These are phyloP conservation scores for Acrossocheilus wenchowensis DNA, from an alignment of 2,797 vertebrate genomes.

Conservation along the genomic window DNA sequence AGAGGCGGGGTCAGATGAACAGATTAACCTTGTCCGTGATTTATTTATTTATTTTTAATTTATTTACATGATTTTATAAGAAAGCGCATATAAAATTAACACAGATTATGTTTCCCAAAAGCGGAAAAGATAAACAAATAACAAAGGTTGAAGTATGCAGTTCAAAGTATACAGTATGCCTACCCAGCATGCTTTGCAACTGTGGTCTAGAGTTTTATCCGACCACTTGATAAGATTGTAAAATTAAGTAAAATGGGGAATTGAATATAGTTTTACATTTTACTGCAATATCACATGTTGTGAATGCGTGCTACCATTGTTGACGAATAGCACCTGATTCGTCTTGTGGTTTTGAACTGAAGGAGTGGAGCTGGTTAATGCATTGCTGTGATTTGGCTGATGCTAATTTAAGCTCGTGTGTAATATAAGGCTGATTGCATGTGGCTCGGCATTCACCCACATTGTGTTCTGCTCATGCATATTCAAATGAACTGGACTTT, in stretches of 20 bases:
- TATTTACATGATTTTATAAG: not conserved
- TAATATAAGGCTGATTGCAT: not conserved
- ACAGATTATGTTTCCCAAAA: not conserved
- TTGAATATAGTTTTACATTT: not conserved
- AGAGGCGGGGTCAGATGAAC: conserved; percentile 9
- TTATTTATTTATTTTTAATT: not conserved
- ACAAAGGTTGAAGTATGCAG: not conserved
- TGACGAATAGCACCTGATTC: not conserved
- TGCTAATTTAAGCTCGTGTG: not conserved
- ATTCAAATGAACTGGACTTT: not conserved
- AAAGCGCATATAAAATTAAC: not conserved
- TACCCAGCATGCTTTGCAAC: conserved; percentile 29
- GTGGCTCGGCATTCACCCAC: not conserved
- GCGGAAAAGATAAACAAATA: not conserved
- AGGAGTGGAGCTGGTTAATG: not conserved
- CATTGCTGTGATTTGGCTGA: not conserved
- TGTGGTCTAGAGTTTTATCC: not conserved
- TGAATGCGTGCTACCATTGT: not conserved
- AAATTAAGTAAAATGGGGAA: not conserved
- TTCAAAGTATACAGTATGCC: not conserved
- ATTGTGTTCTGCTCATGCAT: conserved; percentile 27
- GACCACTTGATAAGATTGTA: not conserved
- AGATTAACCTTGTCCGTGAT: conserved; percentile 5
- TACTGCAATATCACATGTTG: not conserved
- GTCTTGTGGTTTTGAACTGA: not conserved